phyloP scores from a whole-genome alignment of 2,888 invertebrate species.

The Endotricha flammealis region DNA sequence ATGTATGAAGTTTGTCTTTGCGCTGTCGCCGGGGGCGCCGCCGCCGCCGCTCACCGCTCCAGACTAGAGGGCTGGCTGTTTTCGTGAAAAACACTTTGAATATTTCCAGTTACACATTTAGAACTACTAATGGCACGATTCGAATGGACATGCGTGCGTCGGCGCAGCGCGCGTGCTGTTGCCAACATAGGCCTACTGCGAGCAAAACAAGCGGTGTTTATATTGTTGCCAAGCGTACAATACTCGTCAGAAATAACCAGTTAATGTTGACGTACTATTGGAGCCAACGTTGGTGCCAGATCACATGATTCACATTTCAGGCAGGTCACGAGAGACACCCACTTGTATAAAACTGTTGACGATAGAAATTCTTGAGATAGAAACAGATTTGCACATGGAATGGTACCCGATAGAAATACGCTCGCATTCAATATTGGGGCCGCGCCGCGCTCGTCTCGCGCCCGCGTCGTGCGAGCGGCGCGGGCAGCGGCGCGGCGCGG shows the following conservation, averaged over 20 bases:
- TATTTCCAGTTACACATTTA: too few species aligned
- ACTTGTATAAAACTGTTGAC: slow-evolving; percentile 25
- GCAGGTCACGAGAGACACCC: slow-evolving; percentile 65
- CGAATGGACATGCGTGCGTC: too few species aligned
- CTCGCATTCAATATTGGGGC: too few species aligned
- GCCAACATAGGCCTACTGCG: slow-evolving; percentile 26
- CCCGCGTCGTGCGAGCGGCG: neutral
- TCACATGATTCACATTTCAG: slow-evolving; percentile 70
- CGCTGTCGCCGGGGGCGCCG: neutral
- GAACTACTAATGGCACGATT: too few species aligned
- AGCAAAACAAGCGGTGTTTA: slow-evolving; percentile 36
- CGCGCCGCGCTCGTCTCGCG: neutral
- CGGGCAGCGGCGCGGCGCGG: neutral
- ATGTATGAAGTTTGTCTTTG: too few species aligned
- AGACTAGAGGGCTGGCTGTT: too few species aligned
- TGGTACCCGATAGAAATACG: too few species aligned
- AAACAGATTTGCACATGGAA: too few species aligned
- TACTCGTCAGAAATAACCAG: slow-evolving; percentile 57
- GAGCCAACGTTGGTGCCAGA: slow-evolving; percentile 60
- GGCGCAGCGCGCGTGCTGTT: slow-evolving; percentile 4
- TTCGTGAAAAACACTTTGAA: too few species aligned
- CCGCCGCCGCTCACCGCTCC: neutral
- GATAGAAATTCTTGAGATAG: slow-evolving; percentile 2
- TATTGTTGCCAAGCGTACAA: slow-evolving; percentile 55
- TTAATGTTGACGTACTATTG: slow-evolving; percentile 50